Base-by-base conservation (phyloP, 2,888 invertebrate genomes). In the Dastarcus helophoroides region DNA sequence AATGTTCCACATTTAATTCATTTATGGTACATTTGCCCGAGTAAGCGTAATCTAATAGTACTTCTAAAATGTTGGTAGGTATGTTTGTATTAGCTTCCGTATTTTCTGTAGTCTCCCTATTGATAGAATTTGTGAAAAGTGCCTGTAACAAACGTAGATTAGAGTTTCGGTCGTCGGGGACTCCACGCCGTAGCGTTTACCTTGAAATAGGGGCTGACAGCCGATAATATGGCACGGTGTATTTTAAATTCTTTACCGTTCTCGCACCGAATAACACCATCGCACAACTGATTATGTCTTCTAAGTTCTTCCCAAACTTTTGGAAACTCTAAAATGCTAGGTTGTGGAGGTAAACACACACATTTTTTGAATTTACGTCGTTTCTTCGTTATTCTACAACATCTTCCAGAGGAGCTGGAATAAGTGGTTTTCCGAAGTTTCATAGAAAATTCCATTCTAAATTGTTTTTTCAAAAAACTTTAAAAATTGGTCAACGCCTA, bases 21-120 rank as follows among this genome's bases (percentile, higher is more conserved):
- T 68, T 72, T 21, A 84, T 69, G 31, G 58, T 54, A 49, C 79
- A 80, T 10, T 65, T 61, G 22, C 79, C 79, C 3, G 79, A 79
- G 51, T 85, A 84, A 0, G 78, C 78, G 51, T 75, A 84, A 48
- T 82, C 79, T 31, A 86, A 67, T 35, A 85, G 71, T 22, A 71
- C 60, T 32, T 64, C 64, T 63, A 85, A 73, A 47, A 69, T 68
- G 36, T 65, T 58, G 35, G 69, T 67, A 2, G 73, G 66, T 19
- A 73, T 69, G 43, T 68, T 69, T 17, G 78, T 67, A 43, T 64
- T 64, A 40, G 78, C 70, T 54, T 73, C 68, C 2, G 64, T 70
- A 41, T 67, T 69, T 50, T 76, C 76, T 28, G 67, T 66, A 43
- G 69, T 65, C 30, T 69, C 73, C 45, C 68, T 66, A 44, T 71